Evolutionary conservation across 2,113 vertebrate species (phyloP), one percentile per base, ranked within the genome.

Genomic region (Dinomys branickii): DNA sequence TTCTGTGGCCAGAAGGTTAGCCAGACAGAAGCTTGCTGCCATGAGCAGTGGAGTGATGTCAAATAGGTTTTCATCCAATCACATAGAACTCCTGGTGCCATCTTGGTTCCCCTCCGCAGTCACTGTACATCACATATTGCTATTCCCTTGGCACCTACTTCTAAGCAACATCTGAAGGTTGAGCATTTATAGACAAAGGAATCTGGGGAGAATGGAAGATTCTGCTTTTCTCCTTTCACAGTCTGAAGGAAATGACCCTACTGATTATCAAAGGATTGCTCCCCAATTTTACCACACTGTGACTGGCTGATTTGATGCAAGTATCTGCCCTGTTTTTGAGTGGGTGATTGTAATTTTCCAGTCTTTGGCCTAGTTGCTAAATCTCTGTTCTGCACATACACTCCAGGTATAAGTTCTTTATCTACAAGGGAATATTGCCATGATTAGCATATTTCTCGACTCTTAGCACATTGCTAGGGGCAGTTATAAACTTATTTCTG

Each of bases 291-390:
- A 88, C 28, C 54, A 9, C 24, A 50, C 19, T 20, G 9, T 17
- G 4, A 28, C 67, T 87, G 38, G 52, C 44, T 17, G 11, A n/a
- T 84, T 98, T 94, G 44, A 86, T 88, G 58, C 44, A 85, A 47
- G 30, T 41, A 95, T 97, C 95, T 96, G 7, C 84, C 78, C 16
- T 81, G 65, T 59, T 91, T 56, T 90, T 71, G 30, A 17, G 28
- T 86, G 90, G 88, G 81, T 97, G 94, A 65, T 44, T 35, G 1
- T 56, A 85, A 52, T 95, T 94, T 78, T 90, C 19, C 19, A 41
- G 24, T 12, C 96, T 35, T 80, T 14, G 17, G 58, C 33, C 67
- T 92, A 35, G 17, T 67, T 38, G 52, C 50, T 96, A 87, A 82
- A 63, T 69, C 47, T 22, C 30, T 63, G 6, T 56, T 56, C 50